A percentile compares a stretch with the other conserved stretches of the same genome.
These are phyloP conservation scores for Semotilus atromaculatus DNA, from an alignment of 2,797 vertebrate genomes.

Conservation along the genomic window DNA sequence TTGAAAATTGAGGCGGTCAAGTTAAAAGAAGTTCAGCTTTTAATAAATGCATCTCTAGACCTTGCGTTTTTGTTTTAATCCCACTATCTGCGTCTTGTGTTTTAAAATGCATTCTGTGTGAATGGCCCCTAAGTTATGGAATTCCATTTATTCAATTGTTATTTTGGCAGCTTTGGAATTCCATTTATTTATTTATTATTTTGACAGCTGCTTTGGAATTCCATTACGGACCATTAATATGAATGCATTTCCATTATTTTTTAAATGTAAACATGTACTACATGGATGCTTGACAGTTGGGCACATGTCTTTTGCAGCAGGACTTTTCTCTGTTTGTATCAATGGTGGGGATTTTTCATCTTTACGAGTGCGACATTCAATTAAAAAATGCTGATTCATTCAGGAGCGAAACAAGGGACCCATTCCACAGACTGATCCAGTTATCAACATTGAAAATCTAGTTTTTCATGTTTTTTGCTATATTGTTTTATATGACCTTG, in stretches of 20 bases:
- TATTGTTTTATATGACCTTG: too few relatives aligned
- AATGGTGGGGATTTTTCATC: not conserved
- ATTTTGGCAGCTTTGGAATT: too few relatives aligned
- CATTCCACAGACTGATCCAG: not conserved
- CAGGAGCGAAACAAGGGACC: not conserved
- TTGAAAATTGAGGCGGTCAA: not conserved
- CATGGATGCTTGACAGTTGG: too few relatives aligned
- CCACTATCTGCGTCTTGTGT: not conserved
- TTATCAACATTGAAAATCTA: not conserved
- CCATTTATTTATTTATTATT: too few relatives aligned
- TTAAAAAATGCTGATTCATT: not conserved
- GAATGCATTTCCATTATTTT: not conserved
- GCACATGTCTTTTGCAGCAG: not conserved
- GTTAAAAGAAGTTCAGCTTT: not conserved
- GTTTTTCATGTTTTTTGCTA: too few relatives aligned
- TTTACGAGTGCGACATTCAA: not conserved
- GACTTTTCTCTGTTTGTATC: not conserved
- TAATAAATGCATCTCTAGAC: not conserved
- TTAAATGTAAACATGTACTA: too few relatives aligned
- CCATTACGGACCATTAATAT: too few relatives aligned
- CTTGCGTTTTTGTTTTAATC: not conserved
- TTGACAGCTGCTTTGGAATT: too few relatives aligned
- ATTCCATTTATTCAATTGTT: too few relatives aligned
- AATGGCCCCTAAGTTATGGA: too few relatives aligned
- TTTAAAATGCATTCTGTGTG: too few relatives aligned